Percentiles rank a stretch among this genome's conserved stretches.
phyloP scores from a whole-genome alignment of 2,797 vertebrate genomes.

The Sorex maritimensis region DNA sequence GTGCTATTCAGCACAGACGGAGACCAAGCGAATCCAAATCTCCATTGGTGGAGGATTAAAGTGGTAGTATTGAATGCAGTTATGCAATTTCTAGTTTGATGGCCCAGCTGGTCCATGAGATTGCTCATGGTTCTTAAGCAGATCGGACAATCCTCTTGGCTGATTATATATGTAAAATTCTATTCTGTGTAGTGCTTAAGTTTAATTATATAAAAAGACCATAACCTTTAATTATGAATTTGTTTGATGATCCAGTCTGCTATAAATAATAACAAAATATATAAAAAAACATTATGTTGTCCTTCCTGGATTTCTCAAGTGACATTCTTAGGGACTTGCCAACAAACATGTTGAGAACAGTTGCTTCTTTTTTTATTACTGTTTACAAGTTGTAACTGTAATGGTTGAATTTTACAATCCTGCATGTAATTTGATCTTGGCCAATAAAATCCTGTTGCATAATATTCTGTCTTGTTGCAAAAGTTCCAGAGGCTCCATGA shows the following conservation, averaged over 20 bases:
- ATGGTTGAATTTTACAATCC: slow-evolving; percentile 35
- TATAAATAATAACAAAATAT: slow-evolving; percentile 41
- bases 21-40: background rate
- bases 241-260: background rate
- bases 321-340: slow-evolving; percentile 23
- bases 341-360: background rate
- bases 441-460: background rate
- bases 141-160: background rate
- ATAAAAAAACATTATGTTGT: background rate
- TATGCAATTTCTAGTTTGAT: background rate
- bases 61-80: background rate
- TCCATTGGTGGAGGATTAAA: background rate
- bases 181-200: background rate
- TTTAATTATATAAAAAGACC: slow-evolving; percentile 49
- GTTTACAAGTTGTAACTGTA: slow-evolving; percentile 34
- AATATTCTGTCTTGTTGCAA: background rate
- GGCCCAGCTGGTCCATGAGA: background rate
- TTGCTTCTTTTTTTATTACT: background rate
- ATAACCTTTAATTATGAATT: background rate
- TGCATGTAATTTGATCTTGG: slow-evolving; percentile 22
- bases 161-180: background rate
- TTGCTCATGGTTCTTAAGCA: background rate
- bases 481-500: background rate
- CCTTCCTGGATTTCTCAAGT: background rate
- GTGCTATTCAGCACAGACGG: background rate